Percentiles rank a stretch among this genome's conserved stretches.
These are phyloP conservation scores for Drosophila paracracens DNA, from an alignment of 2,888 invertebrate species.

Conservation along the genomic window DNA sequence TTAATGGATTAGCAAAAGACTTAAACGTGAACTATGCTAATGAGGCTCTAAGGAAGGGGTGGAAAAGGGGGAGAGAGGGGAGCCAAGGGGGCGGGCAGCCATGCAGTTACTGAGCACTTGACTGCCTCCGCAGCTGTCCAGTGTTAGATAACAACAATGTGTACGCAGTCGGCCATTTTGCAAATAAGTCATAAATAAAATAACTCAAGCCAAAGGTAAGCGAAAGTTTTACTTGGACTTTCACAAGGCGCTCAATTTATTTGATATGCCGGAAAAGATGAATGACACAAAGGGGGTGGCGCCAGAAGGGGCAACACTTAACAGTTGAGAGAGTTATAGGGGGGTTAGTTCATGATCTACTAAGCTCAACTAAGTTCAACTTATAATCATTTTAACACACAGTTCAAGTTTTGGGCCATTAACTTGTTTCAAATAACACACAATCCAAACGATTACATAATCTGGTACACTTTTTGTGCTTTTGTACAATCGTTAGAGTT, in stretches of 20 bases:
- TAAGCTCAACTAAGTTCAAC: background rate
- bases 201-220: constrained; percentile 26
- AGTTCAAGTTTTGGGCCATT: background rate
- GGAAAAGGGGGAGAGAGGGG: background rate
- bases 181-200: constrained; percentile 12
- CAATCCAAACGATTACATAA: constrained; percentile 13
- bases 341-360: background rate
- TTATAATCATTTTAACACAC: background rate
- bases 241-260: constrained; percentile 25
- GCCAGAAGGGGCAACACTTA: background rate
- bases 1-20: constrained; percentile 26
- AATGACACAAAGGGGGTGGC: constrained; percentile 11
- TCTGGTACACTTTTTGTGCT: background rate
- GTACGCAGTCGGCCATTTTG: constrained; percentile 20
- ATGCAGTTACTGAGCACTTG: constrained; percentile 14
- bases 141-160: constrained; percentile 44
- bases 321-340: background rate
- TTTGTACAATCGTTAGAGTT: constrained; percentile 23
- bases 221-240: constrained; percentile 43
- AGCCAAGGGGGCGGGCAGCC: background rate
- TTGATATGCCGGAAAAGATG: constrained; percentile 46
- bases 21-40: constrained; percentile 3
- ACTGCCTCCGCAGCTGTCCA: constrained; percentile 5
- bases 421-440: constrained; percentile 3
- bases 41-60: background rate